Evolutionary conservation across 2,113 vertebrate genomes (phyloP), one percentile per base, ranked within the genome.

Genomic region (Peromyscus californicus): DNA sequence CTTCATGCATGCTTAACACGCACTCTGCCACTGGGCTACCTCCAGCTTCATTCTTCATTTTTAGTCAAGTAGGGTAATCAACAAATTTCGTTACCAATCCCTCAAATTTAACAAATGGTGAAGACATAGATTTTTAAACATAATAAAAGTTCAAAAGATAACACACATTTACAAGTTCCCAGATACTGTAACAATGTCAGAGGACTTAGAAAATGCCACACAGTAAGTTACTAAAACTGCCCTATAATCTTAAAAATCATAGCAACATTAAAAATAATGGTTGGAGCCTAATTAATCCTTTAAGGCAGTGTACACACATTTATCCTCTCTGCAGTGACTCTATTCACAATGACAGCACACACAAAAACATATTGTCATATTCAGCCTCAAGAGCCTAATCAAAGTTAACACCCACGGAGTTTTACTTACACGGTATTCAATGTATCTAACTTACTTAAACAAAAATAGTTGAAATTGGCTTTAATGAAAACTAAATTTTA

Each of bases 1-100:
- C 22, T 54, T 70, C 63, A 33, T 57, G n/a, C n/a, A 90, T 65
- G 12, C 3, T 17, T 45, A 85, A 45, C 57, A 93, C 26, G 42
- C 31, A n/a, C 70, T 86, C 29, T 31, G 54, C 16, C n/a, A 78
- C n/a, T 67, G 1, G 42, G 31, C 7, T 59, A 78, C 12, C 33
- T 31, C 69, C 29, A 70, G 63, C 42, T 82, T 16, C 29, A 80
- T 90, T 94, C 57, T 76, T 94, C 61, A 95, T 84, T 95, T 97
- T 94, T 95, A 93, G 75, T 74, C 75, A 92, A 92, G n/a, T 82
- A 78, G 76, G 51, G 16, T 24, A 90, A 63, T 84, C 90, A 95
- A 85, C 42, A 61, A 91, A 95, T 78, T 93, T 90, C 63, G 83
- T 0, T 70, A 42, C 24, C 48, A 93, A 31, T 61, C 88, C 31